phyloP scores from a whole-genome alignment of 64 coral and sea anemone genomes.

The Platygyra sinensis region DNA sequence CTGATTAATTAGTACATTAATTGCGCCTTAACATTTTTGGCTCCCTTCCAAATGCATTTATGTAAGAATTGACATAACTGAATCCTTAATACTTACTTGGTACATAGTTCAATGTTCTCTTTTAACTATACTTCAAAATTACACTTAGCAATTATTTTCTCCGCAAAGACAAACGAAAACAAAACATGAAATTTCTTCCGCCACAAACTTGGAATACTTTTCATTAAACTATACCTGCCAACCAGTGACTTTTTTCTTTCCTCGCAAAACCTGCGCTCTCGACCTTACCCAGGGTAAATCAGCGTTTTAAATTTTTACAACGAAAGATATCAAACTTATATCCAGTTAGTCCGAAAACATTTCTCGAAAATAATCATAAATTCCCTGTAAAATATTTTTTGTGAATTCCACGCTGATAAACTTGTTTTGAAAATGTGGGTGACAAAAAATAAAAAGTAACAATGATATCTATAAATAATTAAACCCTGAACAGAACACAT shows the following conservation, averaged over 20 bases:
- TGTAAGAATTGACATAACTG: background rate
- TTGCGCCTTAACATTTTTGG: background rate
- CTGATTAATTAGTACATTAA: too few species aligned
- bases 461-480: background rate
- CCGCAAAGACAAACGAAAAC: background rate
- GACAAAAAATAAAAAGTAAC: background rate
- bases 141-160: background rate
- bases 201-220: background rate
- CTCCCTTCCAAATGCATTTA: background rate
- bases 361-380: background rate
- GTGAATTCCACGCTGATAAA: background rate
- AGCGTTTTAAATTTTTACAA: too few species aligned
- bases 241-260: background rate
- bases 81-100: background rate
- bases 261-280: too few species aligned
- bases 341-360: background rate
- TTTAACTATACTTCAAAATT: background rate
- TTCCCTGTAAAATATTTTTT: background rate
- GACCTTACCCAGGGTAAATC: too few species aligned
- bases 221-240: background rate
- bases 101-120: background rate
- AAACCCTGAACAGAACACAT: background rate
- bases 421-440: conserved; percentile 1
- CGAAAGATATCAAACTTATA: background rate
- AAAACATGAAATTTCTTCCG: background rate